These are phyloP conservation scores for Trichogramma evanescens DNA, from an alignment of 2,888 invertebrate genomes.

Conservation along the genomic window DNA sequence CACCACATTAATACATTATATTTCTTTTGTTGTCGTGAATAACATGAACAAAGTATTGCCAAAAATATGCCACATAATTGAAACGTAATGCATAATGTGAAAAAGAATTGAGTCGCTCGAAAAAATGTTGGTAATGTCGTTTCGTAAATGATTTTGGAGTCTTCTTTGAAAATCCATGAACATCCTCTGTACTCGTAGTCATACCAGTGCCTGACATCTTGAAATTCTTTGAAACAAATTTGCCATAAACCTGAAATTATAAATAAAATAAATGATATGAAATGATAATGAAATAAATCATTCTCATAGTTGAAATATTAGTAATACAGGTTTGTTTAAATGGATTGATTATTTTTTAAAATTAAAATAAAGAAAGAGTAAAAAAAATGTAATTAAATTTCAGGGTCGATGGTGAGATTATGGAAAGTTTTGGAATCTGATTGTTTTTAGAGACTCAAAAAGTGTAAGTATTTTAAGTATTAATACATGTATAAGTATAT, in stretches of 20 bases:
- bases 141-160: conserved; percentile 89
- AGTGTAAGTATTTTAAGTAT: no score
- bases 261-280: not conserved
- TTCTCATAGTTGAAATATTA: not conserved
- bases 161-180: conserved; percentile 97
- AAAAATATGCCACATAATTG: conserved; percentile 69
- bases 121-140: conserved; percentile 86
- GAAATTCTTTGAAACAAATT: conserved; percentile 83
- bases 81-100: conserved; percentile 78
- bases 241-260: conserved; percentile 78
- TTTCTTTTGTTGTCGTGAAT: conserved; percentile 69
- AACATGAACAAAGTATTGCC: conserved; percentile 65
- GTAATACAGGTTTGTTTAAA: not conserved
- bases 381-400: no score
- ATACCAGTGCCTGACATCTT: conserved; percentile 79
- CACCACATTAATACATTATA: conserved; percentile 68
- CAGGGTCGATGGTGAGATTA: no score
- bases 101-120: conserved; percentile 88
- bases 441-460: no score
- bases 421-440: no score
- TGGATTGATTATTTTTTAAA: not conserved
- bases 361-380: not conserved
- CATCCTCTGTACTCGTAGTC: conserved; percentile 79
- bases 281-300: not conserved
- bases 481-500: no score